Base-by-base conservation (phyloP, 2,888 invertebrate genomes). In the Acrobasis consociella region DNA sequence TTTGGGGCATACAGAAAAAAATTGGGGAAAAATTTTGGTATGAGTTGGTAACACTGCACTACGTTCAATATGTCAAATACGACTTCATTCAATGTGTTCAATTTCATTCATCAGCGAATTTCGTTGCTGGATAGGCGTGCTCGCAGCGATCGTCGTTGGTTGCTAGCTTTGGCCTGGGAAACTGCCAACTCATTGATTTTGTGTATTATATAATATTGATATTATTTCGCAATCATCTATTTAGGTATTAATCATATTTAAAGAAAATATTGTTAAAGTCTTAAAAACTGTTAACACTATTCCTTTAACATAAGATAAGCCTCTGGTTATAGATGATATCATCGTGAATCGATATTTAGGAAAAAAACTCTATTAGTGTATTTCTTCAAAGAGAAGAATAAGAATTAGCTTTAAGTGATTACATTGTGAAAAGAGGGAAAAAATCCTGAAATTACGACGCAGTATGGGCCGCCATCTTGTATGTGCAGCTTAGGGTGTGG, bases 381-480 rank as follows among this genome's bases (percentile, higher is more conserved):
- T 22, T 42, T 56, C 1, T 17, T 42, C 42, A 13, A 11, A 0
- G 1, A 46, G 46, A n/a, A 46, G n/a, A 13, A n/a, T 16, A 42
- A 39, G n/a, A 51, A 51, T 13, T 42, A 42, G 62, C 22, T 22
- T 50, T 42, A 62, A 63, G 65, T 69, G 69, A 64, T 50, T 46
- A 39, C 37, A 50, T 60, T 60, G 66, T 67, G 67, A 63, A 50
- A 60, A 39, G 2, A 9, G 17, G n/a, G 37, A 9, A 38, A 42
- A 2, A 11, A 17, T 22, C 7, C 42, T 42, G 56, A 42, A 51
- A 38, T 51, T 69, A 73, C 73, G 68, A 73, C 80, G 76, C 69
- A 65, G 52, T 63, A 78, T 81, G 76, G 77, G 78, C 74, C 86
- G 89, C 91, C 91, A 91, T 91, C 82, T 91, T 89, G 82, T 81